These are phyloP conservation scores for Podargus strigoides DNA, from an alignment of 2,797 vertebrate genomes.

Conservation along the genomic window DNA sequence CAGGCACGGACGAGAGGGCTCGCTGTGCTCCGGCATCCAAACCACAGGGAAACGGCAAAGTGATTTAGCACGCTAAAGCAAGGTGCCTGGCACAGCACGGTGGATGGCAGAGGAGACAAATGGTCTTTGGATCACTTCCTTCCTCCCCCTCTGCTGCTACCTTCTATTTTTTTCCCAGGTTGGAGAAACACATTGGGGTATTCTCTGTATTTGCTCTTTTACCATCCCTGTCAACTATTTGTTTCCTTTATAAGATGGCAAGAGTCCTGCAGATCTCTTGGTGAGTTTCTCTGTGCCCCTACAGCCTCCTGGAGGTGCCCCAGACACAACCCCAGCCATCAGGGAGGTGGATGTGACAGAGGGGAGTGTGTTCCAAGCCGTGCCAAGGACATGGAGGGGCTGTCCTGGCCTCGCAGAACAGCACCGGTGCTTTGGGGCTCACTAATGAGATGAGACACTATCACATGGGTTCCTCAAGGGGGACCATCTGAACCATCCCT, in stretches of 20 bases:
- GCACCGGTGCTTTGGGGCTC: background rate
- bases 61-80: fast-evolving
- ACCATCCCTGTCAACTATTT: background rate
- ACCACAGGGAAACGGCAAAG: background rate
- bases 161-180: fast-evolving
- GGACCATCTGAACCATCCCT: fast-evolving
- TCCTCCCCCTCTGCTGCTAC: fast-evolving
- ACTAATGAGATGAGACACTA: background rate
- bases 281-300: fast-evolving
- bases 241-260: background rate
- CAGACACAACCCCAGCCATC: fast-evolving
- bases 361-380: fast-evolving
- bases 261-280: background rate
- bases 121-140: fast-evolving
- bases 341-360: fast-evolving
- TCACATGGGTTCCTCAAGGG: fast-evolving
- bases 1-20: background rate
- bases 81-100: background rate
- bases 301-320: background rate
- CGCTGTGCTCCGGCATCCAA: background rate
- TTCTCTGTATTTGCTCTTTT: background rate
- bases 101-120: background rate
- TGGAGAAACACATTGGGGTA: fast-evolving
- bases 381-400: fast-evolving
- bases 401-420: fast-evolving